Evolutionary conservation across 2,797 vertebrate species (phyloP).

Genomic region (Hylomyscus alleni): DNA sequence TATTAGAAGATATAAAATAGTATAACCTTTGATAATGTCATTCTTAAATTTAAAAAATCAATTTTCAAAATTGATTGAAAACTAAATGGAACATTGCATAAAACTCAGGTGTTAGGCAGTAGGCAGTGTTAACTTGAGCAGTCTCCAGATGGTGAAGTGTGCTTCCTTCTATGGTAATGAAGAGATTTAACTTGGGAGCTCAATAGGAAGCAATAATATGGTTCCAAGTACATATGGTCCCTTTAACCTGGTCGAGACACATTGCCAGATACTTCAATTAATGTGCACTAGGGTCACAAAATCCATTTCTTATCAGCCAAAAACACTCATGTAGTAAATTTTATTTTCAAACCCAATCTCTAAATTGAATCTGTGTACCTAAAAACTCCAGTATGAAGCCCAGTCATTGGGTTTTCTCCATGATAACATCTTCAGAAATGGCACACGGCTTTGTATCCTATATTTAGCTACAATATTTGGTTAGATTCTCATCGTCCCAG

Average conservation of each 20-base stretch:
- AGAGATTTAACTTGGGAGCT: constrained; percentile 83
- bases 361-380: constrained; percentile 90
- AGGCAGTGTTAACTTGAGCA: constrained; percentile 81
- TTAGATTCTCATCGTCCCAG: constrained; percentile 87
- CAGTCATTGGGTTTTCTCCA: constrained; percentile 78
- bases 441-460: constrained; percentile 84
- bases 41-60: neutral
- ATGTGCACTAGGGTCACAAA: constrained; percentile 86
- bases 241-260: constrained; percentile 85
- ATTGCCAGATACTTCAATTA: constrained; percentile 89
- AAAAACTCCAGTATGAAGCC: constrained; percentile 86
- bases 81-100: constrained; percentile 65
- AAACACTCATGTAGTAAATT: constrained; percentile 88
- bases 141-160: constrained; percentile 77
- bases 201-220: constrained; percentile 85
- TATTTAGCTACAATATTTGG: constrained; percentile 89
- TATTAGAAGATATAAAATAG: neutral
- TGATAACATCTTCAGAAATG: constrained; percentile 87
- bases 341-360: constrained; percentile 89
- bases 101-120: constrained; percentile 76
- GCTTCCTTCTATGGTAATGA: constrained; percentile 83
- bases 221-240: constrained; percentile 77
- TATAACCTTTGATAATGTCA: neutral
- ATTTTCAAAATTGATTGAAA: constrained; percentile 55
- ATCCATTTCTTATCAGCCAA: constrained; percentile 89